Base-by-base conservation (phyloP, 2,113 vertebrate species). In the Percina caprodes region DNA sequence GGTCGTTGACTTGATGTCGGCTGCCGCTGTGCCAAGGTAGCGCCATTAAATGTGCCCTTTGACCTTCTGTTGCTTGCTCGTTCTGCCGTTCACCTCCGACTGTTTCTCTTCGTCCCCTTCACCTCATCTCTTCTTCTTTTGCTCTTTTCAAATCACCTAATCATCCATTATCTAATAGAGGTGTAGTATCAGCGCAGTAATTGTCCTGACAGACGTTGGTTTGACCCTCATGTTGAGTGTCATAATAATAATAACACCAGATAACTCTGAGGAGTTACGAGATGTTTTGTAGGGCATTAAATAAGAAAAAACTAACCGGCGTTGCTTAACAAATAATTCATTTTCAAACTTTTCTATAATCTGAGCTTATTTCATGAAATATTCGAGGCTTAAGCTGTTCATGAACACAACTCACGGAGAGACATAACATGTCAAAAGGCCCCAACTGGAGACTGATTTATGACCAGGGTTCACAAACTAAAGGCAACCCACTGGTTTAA, bases 21-120 rank as follows among this genome's bases (percentile, higher is more conserved):
- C 77, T 1, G 30, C 10, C 0, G 77, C 62, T 19, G 19, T 35
- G 55, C 5, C 48, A 62, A 3, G 18, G 33, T 0, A 4, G 35
- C 58, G 33, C 42, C 70, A 54, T 85, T 76, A 80, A 76, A 18
- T 0, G 10, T 24, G 66, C 3, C 67, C 60, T 65, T 19, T 69
- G 49, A 77, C 69, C 63, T 55, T 6, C 39, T 16, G 16, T 16
- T 80, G 52, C 49, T 73, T 24, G 56, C 6, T 55, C 4, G 3
- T 45, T 26, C n/a, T 23, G 7, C 10, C 24, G 51, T 19, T 65
- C 61, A 52, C 59, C 63, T 45, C 54, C 58, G 35, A 54, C 58
- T 63, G 21, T 15, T 3, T 42, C 51, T 21, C 45, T 33, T 15
- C 24, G 8, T 6, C n/a, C 42, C 5, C n/a, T n/a, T 42, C 46